phyloP scores from a whole-genome alignment of 2,797 vertebrate species.

The Helostoma temminkii region DNA sequence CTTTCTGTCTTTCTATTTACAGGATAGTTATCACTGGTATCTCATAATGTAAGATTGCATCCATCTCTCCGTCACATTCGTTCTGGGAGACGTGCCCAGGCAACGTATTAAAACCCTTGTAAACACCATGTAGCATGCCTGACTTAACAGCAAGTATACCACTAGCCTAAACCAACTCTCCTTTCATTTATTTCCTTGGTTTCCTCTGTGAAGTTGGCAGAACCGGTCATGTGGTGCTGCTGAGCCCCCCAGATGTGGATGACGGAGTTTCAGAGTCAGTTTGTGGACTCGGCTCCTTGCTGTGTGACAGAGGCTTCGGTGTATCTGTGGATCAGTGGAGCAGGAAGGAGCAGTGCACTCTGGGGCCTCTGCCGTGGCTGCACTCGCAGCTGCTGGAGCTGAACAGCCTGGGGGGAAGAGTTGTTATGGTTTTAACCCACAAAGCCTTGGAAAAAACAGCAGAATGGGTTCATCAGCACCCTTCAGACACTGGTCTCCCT shows the following conservation, averaged over 20 bases:
- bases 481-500: neutral
- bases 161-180: neutral
- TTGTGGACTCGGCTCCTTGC: conserved; percentile 80
- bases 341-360: conserved; percentile 79
- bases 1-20: no score
- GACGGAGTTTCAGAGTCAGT: conserved; percentile 72
- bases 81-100: no score
- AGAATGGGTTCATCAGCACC: conserved; percentile 54
- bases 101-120: no score
- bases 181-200: conserved; percentile 1
- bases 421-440: conserved; percentile 86
- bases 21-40: no score
- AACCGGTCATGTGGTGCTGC: conserved; percentile 81
- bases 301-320: conserved; percentile 80
- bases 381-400: conserved; percentile 84
- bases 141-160: no score
- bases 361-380: conserved; percentile 89
- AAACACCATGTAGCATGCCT: no score
- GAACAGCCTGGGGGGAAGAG: conserved; percentile 53
- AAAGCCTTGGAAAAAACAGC: conserved; percentile 63
- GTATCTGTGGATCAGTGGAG: conserved; percentile 90
- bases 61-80: no score
- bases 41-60: no score
- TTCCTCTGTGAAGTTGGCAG: conserved; percentile 47
- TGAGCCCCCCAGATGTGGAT: conserved; percentile 86